These are phyloP conservation scores for Crenichthys baileyi DNA, from an alignment of 2,797 vertebrate genomes.

Conservation along the genomic window DNA sequence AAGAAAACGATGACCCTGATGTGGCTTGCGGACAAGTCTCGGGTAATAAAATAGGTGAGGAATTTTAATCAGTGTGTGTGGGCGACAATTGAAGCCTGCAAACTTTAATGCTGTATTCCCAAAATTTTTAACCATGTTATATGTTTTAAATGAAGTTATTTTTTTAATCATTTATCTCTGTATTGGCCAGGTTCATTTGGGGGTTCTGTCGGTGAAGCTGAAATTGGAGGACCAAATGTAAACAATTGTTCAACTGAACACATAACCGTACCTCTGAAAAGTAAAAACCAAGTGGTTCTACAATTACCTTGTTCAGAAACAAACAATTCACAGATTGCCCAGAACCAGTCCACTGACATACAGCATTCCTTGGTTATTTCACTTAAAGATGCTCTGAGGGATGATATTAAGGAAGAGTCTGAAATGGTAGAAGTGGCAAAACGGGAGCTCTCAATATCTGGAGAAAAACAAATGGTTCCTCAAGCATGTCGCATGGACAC, in stretches of 20 bases:
- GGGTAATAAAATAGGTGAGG: conserved; percentile 49
- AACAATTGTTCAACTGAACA: conserved; percentile 20
- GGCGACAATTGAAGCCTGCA: background rate
- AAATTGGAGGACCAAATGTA: conserved; percentile 7
- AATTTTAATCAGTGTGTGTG: background rate
- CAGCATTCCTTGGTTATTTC: conserved; percentile 27
- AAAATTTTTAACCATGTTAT: background rate
- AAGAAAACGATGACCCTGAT: conserved; percentile 55
- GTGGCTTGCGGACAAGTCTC: conserved; percentile 27
- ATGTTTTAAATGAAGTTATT: background rate
- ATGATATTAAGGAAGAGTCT: conserved; percentile 17
- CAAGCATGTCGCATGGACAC: conserved; percentile 9
- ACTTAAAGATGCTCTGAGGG: conserved; percentile 19
- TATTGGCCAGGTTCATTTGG: conserved; percentile 17
- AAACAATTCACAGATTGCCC: background rate
- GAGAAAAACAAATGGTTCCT: background rate
- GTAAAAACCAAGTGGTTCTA: background rate
- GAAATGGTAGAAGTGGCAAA: conserved; percentile 18
- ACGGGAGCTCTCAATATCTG: background rate
- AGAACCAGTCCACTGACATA: conserved; percentile 21
- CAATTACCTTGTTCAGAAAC: background rate
- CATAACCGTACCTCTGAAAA: conserved; percentile 7
- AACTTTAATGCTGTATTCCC: background rate
- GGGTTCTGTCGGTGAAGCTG: conserved; percentile 5
- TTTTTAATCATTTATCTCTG: conserved; percentile 2